Base-by-base conservation (phyloP, 2,888 invertebrate genomes). In the Ctenicera cuprea region DNA sequence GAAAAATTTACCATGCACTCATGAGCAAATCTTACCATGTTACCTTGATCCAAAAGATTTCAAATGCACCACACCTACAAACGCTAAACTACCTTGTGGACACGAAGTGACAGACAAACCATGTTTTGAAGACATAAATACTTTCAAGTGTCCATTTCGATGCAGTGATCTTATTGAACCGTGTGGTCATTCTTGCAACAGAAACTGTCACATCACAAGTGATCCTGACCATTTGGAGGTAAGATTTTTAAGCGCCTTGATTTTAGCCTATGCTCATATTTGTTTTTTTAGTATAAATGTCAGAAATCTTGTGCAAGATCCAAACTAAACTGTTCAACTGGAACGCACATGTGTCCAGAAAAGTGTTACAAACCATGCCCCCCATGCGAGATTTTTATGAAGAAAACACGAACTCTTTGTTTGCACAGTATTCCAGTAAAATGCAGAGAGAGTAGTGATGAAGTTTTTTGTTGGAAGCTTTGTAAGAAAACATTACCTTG, bases 161-260 rank as follows among this genome's bases (percentile, higher is more conserved):
- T 93, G 93, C 81, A 87, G 88, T 52, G 83, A 85, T 26, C 87
- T 90, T 22, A 86, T 93, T 20, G 85, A 86, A 75, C 83, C 85
- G n/a, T 94, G 92, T 83, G 93, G 93, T 0, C 94, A 94, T 83
- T 84, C 86, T 0, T 94, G 94, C 83, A 76, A 62, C 1, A 83
- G 78, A 62, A 81, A 74, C 0, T 94, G 94, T 81, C 93, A 93
- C 81, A 87, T 89, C 22, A 83, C 81, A 0, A 81, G 88, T 33
- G 92, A 92, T 83, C 91, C 91, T 0, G 88, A 91, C 67, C 93
- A 93, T 83, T 81, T 88, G 59, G 73, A 87, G 76, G 91, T 90
- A 85, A 86, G 76, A 83, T 8, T n/a, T 4, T n/a, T 4, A 38
- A 38, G n/a, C 2, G 5, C 26, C 7, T 38, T 38, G 2, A 11